phyloP scores from a whole-genome alignment of 2,113 vertebrate genomes.

The Smithornis capensis region DNA sequence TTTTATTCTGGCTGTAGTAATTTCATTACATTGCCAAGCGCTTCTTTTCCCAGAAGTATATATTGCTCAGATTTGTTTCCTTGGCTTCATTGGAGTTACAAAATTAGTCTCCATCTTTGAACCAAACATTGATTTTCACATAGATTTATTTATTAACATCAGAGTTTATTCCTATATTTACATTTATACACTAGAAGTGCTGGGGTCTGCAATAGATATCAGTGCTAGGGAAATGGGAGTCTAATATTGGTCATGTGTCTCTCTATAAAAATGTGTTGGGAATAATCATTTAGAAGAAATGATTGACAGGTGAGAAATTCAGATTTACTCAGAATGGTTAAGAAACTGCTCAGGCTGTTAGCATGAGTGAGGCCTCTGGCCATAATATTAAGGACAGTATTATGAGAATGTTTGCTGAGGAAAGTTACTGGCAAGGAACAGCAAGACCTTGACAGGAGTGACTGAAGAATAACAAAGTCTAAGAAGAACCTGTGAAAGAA shows the following conservation, averaged over 20 bases:
- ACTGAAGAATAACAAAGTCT: too few relatives aligned
- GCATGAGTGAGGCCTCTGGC: too few relatives aligned
- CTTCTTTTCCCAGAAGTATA: background rate
- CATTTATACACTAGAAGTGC: background rate
- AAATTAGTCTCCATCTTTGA: background rate
- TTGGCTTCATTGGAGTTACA: background rate
- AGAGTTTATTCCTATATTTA: background rate
- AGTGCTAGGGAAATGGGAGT: background rate
- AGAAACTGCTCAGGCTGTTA: too few relatives aligned
- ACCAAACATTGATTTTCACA: background rate
- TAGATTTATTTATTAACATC: background rate
- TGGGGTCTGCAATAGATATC: background rate
- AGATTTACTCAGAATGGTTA: too few relatives aligned
- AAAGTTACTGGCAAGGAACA: too few relatives aligned
- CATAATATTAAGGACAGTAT: too few relatives aligned
- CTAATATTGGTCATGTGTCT: background rate
- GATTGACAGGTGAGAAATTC: too few relatives aligned
- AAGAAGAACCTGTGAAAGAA: too few relatives aligned
- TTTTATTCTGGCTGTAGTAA: background rate
- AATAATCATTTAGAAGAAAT: too few relatives aligned
- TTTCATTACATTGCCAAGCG: background rate
- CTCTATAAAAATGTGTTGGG: too few relatives aligned
- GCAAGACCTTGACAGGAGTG: too few relatives aligned
- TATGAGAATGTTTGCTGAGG: too few relatives aligned
- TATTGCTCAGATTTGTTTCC: background rate